Conservation (phyloP, 2,888 invertebrate species). For the Thymelicus acteon region DNA sequence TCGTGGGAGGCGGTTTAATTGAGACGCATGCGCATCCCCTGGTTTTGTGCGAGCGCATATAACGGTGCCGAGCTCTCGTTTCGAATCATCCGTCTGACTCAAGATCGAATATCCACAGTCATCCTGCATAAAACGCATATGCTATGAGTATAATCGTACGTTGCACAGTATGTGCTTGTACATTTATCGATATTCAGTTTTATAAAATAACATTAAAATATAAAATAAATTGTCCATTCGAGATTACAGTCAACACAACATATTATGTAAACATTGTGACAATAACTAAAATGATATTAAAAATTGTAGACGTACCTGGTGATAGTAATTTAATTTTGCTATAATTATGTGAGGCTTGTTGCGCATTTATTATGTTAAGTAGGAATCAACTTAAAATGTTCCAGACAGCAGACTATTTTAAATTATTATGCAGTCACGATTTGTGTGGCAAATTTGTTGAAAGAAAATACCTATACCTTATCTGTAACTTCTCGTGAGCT, state of each 20-base stretch:
- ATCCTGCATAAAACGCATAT: constrained; percentile 20
- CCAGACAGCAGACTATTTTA: constrained; percentile 16
- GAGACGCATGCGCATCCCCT: constrained; percentile 59
- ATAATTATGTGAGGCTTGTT: constrained; percentile 72
- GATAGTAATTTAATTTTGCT: constrained; percentile 36
- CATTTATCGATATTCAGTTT: constrained; percentile 1
- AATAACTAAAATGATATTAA: constrained; percentile 26
- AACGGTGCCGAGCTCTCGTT: constrained; percentile 78
- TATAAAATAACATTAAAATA: constrained; percentile 36
- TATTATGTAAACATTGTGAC: constrained; percentile 12
- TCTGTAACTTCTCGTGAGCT: not conserved
- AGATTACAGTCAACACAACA: constrained; percentile 5
- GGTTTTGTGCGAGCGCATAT: constrained; percentile 56
- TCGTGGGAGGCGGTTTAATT: constrained; percentile 53
- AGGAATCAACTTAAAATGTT: constrained; percentile 53
- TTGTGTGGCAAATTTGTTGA: not conserved
- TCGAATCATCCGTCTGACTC: constrained; percentile 37
- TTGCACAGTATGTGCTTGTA: not conserved
- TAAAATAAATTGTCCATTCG: not conserved
- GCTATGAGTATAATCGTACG: not conserved
- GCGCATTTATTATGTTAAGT: constrained; percentile 79
- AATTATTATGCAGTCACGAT: constrained; percentile 19
- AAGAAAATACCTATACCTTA: not conserved
- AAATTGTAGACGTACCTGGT: constrained; percentile 18
- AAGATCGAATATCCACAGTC: constrained; percentile 20